Evolutionary conservation across 1,140 invertebrate species (phyloP).

Genomic region (Brachionus angularis): DNA sequence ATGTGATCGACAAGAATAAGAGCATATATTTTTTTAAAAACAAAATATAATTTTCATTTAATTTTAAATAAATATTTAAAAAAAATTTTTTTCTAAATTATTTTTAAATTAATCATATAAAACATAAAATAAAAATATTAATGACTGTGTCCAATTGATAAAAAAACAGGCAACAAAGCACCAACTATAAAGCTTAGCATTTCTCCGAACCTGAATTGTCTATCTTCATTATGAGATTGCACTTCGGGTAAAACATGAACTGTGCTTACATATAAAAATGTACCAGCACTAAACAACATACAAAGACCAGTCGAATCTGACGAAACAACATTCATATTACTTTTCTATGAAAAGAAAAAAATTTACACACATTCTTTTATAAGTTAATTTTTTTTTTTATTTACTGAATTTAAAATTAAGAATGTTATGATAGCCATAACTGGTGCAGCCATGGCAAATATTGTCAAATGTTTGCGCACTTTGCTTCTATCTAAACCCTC

Average conservation of each 20-base stretch:
- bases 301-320: conserved; percentile 89
- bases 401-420: conserved; percentile 80
- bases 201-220: conserved; percentile 64
- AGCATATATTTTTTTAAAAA: no score
- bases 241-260: conserved; percentile 95
- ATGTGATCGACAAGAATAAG: no score
- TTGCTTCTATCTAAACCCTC: conserved; percentile 82
- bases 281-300: conserved; percentile 96
- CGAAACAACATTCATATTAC: conserved; percentile 64
- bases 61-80: no score
- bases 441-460: conserved; percentile 89
- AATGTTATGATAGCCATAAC: conserved; percentile 83
- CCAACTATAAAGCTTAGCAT: conserved; percentile 76
- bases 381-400: conserved; percentile 50
- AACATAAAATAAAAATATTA: conserved; percentile 45
- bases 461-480: conserved; percentile 81
- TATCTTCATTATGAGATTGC: conserved; percentile 60
- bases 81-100: no score
- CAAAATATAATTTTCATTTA: no score
- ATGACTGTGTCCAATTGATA: conserved; percentile 87
- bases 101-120: no score
- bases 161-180: conserved; percentile 74
- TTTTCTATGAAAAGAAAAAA: conserved; percentile 54
- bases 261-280: conserved; percentile 96
- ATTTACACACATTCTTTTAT: not conserved